These are phyloP conservation scores for Neolamprologus falcicula DNA, from an alignment of 2,113 vertebrate genomes.

Conservation along the genomic window DNA sequence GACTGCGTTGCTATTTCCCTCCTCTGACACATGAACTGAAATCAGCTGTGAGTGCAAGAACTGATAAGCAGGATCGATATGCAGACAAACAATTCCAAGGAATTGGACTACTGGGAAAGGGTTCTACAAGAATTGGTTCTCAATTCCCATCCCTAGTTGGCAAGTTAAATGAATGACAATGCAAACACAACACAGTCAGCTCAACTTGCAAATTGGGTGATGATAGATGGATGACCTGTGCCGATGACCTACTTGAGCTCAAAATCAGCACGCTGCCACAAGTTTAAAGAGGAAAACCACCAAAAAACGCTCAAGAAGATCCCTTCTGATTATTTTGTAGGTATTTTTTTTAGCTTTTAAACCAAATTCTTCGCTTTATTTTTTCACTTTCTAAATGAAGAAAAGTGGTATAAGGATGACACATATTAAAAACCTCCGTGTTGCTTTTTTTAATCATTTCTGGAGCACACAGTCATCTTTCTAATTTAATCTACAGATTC, in stretches of 20 bases:
- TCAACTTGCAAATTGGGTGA: not conserved
- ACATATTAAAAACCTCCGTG: not conserved
- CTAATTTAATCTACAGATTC: not conserved
- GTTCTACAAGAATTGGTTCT: not conserved
- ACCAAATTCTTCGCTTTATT: not conserved
- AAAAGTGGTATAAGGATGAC: not conserved
- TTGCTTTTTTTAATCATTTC: not conserved
- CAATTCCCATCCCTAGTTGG: not conserved
- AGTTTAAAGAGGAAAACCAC: not conserved
- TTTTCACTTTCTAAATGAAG: not conserved
- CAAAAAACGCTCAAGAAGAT: not conserved
- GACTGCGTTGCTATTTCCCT: not conserved
- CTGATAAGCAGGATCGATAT: not conserved
- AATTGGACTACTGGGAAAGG: not conserved
- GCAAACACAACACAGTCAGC: not conserved
- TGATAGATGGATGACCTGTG: not conserved
- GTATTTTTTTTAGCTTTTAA: not conserved
- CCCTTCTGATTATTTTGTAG: not conserved
- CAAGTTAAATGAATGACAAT: not conserved
- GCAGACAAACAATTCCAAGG: not conserved
- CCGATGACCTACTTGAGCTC: not conserved
- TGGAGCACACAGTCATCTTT: not conserved
- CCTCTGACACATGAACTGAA: not conserved
- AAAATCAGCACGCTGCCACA: not conserved
- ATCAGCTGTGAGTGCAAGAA: not conserved